Evolutionary conservation across 2,888 invertebrate genomes (phyloP), one percentile per base, ranked within the genome.

Genomic region (Philonicus albiceps): DNA sequence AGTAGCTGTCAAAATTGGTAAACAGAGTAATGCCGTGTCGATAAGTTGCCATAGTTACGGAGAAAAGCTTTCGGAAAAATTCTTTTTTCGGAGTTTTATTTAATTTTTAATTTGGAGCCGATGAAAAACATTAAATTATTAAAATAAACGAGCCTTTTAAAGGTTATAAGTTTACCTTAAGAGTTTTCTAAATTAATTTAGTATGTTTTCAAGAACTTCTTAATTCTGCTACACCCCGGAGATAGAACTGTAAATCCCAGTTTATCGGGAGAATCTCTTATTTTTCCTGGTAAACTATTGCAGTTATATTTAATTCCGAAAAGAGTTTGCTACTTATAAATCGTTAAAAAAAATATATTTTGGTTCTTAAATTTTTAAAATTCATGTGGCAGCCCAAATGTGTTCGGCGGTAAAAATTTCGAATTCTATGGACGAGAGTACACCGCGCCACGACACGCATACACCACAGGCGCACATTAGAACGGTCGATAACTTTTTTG

Each of bases 401-500:
- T n/a, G 49, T 0, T n/a, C 40, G 40, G 40, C 3, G 3, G 49
- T 49, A 19, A 43, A 43, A 49, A 19, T 16, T 19, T 49, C 49
- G 7, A 49, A 5, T n/a, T 49, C n/a, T n/a, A 49, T n/a, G 49
- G 49, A n/a, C 6, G n/a, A n/a, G 6, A 6, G n/a, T n/a, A 49
- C 16, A 4, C 16, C 40, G 13, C 13, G 40, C 13, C 40, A 3
- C 1, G 0, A 16, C 40, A 43, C 40, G 40, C 49, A 49, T n/a
- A 49, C 40, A 43, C 76, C n/a, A n/a, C n/a, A n/a, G n/a, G 2
- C 8, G 19, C 27, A 34, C 75, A n/a, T 1, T 16, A n/a, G 75
- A 76, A 31, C 76, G 76, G 76, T 76, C 76, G 76, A 76, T 76
- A 43, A 76, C 37, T 43, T 76, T n/a, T 76, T 76, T 30, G 72